These are phyloP conservation scores for Drosophila fungiperda DNA, from an alignment of 2,888 invertebrate species.

Conservation along the genomic window DNA sequence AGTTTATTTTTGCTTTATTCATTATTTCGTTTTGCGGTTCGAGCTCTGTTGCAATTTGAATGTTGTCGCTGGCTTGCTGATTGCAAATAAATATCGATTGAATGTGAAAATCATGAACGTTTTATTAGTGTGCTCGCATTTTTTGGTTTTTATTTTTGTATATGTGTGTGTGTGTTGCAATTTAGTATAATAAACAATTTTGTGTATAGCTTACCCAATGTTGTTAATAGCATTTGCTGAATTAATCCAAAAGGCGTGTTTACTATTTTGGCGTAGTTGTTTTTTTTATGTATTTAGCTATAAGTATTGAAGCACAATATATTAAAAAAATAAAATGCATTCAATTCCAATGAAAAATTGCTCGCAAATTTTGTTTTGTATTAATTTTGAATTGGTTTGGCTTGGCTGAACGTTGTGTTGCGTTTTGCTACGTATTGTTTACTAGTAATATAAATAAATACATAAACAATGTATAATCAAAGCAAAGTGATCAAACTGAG, in stretches of 20 bases:
- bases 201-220: constrained; percentile 40
- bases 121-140: constrained; percentile 26
- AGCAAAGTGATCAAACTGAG: constrained; percentile 43
- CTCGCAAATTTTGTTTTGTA: constrained; percentile 51
- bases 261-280: not conserved
- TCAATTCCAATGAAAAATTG: constrained; percentile 28
- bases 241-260: constrained; percentile 60
- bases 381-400: constrained; percentile 45
- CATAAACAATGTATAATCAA: constrained; percentile 37
- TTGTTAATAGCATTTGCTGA: constrained; percentile 24
- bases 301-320: constrained; percentile 38
- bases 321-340: constrained; percentile 11
- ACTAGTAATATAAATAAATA: constrained; percentile 25
- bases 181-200: not conserved
- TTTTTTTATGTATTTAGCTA: constrained; percentile 17
- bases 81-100: constrained; percentile 53
- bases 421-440: constrained; percentile 34
- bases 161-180: constrained; percentile 6
- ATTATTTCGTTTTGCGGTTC: constrained; percentile 34
- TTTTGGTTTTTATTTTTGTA: no score
- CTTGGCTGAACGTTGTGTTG: constrained; percentile 42
- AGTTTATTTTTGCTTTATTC: constrained; percentile 45
- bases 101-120: constrained; percentile 53
- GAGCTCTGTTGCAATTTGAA: constrained; percentile 71
- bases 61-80: constrained; percentile 24